A percentile compares a stretch with the other conserved stretches of the same genome.
Evolutionary conservation across 2,888 invertebrate species (phyloP).

Genomic region (Pteria penguin): DNA sequence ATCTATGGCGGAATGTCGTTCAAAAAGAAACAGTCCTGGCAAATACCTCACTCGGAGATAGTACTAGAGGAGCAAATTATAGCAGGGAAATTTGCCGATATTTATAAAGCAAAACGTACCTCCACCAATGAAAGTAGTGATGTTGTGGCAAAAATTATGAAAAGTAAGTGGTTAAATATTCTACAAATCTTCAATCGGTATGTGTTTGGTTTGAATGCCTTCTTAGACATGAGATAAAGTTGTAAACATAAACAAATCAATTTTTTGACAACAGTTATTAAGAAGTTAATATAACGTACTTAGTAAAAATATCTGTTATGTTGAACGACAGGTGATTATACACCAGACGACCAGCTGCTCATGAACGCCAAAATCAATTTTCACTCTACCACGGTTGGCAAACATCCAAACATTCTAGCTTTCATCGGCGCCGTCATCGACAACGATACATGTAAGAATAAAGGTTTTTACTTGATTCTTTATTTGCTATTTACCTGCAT

Average conservation of each 20-base stretch:
- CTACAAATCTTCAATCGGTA: no score
- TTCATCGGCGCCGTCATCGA: constrained; percentile 49
- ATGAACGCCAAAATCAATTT: constrained; percentile 56
- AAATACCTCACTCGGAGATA: constrained; percentile 29
- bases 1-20: constrained; percentile 47
- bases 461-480: no score
- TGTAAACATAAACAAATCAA: no score
- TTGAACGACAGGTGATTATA: constrained; percentile 41
- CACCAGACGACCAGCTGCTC: constrained; percentile 37
- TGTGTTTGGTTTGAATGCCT: no score
- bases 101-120: constrained; percentile 48
- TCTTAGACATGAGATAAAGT: no score
- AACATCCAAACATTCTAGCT: constrained; percentile 41
- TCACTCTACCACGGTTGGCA: constrained; percentile 36
- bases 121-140: no score
- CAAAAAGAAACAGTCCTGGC: constrained; percentile 39
- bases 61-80: constrained; percentile 41
- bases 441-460: constrained; percentile 14
- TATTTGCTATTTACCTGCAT: no score
- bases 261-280: no score
- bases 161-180: no score
- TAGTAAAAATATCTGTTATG: no score
- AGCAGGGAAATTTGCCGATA: constrained; percentile 51
- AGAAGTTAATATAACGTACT: no score
- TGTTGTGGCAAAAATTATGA: constrained; percentile 51